Evolutionary conservation across 2,888 invertebrate genomes (phyloP), one percentile per base, ranked within the genome.

Genomic region (Cephus spinipes): DNA sequence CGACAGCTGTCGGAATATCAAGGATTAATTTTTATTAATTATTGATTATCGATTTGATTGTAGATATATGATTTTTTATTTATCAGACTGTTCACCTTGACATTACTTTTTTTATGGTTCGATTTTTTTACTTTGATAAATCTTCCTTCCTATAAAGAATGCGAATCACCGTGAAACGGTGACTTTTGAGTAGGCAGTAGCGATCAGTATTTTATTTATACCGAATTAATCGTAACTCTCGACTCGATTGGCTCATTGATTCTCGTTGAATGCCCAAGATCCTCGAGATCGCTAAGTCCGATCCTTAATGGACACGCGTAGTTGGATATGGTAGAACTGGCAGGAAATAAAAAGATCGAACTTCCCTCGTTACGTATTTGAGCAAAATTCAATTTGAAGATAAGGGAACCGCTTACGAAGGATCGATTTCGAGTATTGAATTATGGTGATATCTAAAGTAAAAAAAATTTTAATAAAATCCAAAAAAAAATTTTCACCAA

Each of bases 241-340:
- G 55, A 55, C 23, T 55, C 23, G 55, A 55, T 23, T 82, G 80
- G 80, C 83, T 84, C 84, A 81, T 86, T 86, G 84, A 86, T 85
- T 85, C 82, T 76, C 79, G 84, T 80, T 80, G 79, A 78, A 81
- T 82, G 81, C 85, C 84, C 79, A 81, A 82, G 82, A 79, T 81
- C 79, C 55, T 55, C 23, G 9, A 55, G 55, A 55, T 23, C 55
- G 9, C 55, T 55, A 55, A 55, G 23, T 23, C 55, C 23, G 23
- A 55, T 9, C 2, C 23, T 55, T 23, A 55, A 55, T 55, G 55
- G 55, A 55, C 55, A 55, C 23, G 55, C 55, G 55, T 9, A 23
- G 55, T 55, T 6, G 23, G 2, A 23, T 55, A 23, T 9, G 2
- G 2, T 55, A 9, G 55, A 55, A 55, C 9, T 55, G 23, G 9